Percentiles rank a stretch among this genome's conserved stretches.
Evolutionary conservation across 1,140 invertebrate genomes (phyloP).

Genomic region (Microplitis mediator): DNA sequence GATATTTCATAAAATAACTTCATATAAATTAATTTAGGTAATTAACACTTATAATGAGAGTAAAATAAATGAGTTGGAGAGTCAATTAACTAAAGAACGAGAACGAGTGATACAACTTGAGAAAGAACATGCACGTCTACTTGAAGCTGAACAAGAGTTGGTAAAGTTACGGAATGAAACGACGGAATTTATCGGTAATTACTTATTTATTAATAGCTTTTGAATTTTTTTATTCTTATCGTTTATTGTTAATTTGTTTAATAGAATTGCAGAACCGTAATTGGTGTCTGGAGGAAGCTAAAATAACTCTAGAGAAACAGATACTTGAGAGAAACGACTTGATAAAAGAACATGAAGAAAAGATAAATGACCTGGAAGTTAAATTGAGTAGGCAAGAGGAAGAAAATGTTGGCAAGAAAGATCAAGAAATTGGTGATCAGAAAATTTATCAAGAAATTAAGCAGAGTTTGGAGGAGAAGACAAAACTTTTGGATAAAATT

Average conservation of each 20-base stretch:
- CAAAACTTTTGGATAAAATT: constrained; percentile 46
- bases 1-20: too few species aligned
- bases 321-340: constrained; percentile 57
- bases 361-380: constrained; percentile 61
- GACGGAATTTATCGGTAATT: constrained; percentile 47
- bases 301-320: constrained; percentile 45
- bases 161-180: constrained; percentile 46
- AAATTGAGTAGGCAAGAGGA: constrained; percentile 61
- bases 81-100: constrained; percentile 58
- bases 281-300: constrained; percentile 49
- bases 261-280: constrained; percentile 39
- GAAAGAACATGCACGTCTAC: constrained; percentile 62
- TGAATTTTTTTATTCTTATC: too few species aligned
- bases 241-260: background rate
- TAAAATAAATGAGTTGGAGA: constrained; percentile 65
- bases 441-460: constrained; percentile 39
- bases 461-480: constrained; percentile 45
- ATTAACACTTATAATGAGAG: constrained; percentile 60
- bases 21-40: constrained; percentile 45
- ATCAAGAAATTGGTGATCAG: constrained; percentile 57
- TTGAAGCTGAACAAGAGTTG: constrained; percentile 65
- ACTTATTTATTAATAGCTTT: too few species aligned
- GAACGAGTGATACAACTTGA: constrained; percentile 61
- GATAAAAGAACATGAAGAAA: constrained; percentile 50
- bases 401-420: constrained; percentile 59